Conservation (phyloP, 2,113 vertebrate genomes). For the Lepus europaeus region DNA sequence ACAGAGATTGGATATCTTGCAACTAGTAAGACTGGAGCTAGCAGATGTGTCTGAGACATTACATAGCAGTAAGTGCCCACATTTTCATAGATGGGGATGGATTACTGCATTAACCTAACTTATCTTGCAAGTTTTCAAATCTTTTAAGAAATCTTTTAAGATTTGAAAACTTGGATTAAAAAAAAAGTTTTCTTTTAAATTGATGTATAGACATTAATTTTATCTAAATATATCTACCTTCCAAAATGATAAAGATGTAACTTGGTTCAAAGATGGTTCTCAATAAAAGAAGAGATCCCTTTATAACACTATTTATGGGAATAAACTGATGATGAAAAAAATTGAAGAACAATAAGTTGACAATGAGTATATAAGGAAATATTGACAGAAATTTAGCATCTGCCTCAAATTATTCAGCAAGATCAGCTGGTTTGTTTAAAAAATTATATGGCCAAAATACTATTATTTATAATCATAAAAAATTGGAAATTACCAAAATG, state of each 20-base stretch:
- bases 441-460: background rate
- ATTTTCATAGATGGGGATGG: background rate
- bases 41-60: background rate
- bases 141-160: background rate
- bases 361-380: too few relatives aligned
- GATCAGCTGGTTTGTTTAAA: background rate
- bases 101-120: background rate
- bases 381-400: too few relatives aligned
- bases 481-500: background rate
- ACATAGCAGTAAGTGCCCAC: background rate
- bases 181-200: too few relatives aligned
- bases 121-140: background rate
- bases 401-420: background rate
- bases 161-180: too few relatives aligned
- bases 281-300: background rate
- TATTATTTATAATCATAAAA: background rate
- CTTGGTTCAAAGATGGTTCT: background rate
- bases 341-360: background rate
- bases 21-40: background rate
- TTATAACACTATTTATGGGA: background rate
- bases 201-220: background rate
- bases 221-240: background rate
- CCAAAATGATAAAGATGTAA: background rate
- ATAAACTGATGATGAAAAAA: conserved; percentile 16
- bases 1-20: background rate